A percentile compares a stretch with the other conserved stretches of the same genome.
phyloP scores from a whole-genome alignment of 2,888 invertebrate genomes.

The Penaeus monodon region DNA sequence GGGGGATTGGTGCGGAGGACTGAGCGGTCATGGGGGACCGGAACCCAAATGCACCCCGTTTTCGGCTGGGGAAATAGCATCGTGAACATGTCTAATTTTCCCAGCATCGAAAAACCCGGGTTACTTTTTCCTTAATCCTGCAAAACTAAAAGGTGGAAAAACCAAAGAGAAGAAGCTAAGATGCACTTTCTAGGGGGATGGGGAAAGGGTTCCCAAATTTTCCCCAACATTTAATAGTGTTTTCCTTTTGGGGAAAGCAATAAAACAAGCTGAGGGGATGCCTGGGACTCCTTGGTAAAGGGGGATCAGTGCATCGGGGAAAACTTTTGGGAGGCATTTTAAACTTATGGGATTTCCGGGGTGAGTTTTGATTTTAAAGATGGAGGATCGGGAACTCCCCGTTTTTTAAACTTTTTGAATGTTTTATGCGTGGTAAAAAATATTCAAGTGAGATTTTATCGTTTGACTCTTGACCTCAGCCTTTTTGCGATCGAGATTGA shows the following conservation, averaged over 20 bases:
- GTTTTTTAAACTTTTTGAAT: not conserved
- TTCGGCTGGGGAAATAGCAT: no score
- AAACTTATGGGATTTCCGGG: not conserved
- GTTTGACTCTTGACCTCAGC: conserved; percentile 18
- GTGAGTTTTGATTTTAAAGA: not conserved
- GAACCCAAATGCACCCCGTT: no score
- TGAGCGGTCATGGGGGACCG: no score
- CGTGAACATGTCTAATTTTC: no score
- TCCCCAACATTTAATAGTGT: not conserved
- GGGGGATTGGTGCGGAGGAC: no score
- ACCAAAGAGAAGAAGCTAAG: conserved; percentile 12
- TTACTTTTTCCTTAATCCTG: not conserved
- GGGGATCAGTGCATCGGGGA: not conserved
- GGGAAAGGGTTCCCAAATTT: conserved; percentile 11
- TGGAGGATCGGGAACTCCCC: not conserved
- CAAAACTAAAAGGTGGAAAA: not conserved
- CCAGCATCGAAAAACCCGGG: not conserved
- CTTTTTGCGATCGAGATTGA: conserved; percentile 12
- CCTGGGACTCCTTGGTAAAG: conserved; percentile 16
- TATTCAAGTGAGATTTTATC: not conserved
- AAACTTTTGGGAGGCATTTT: not conserved
- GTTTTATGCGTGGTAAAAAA: not conserved
- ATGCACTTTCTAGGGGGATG: not conserved
- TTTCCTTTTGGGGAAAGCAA: conserved; percentile 9
- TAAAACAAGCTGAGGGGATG: not conserved